Percentiles rank a stretch among this genome's conserved stretches.
phyloP scores from a whole-genome alignment of 1,140 invertebrate species.

The Phthorimaea operculella region DNA sequence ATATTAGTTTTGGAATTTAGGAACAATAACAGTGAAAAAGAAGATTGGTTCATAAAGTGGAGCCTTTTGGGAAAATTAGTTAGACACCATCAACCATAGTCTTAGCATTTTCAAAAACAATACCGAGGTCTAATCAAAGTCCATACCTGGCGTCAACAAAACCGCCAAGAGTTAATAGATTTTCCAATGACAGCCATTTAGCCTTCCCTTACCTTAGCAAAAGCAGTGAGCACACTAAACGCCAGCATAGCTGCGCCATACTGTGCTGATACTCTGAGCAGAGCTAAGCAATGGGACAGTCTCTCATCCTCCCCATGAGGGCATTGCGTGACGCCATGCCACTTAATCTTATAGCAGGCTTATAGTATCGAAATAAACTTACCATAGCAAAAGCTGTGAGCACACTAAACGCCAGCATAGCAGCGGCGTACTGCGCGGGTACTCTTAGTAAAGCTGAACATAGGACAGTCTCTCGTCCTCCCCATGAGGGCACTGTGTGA shows the following conservation, averaged over 20 bases:
- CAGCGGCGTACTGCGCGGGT: conserved; percentile 77
- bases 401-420: conserved; percentile 53
- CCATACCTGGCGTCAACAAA: too few relatives aligned
- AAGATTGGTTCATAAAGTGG: too few relatives aligned
- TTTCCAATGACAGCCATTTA: too few relatives aligned
- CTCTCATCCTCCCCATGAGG: conserved; percentile 90
- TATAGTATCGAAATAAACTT: too few relatives aligned
- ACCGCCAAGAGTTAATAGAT: too few relatives aligned
- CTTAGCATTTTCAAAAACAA: too few relatives aligned
- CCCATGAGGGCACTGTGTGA: conserved; percentile 86
- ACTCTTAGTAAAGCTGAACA: conserved; percentile 80
- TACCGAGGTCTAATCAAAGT: too few relatives aligned
- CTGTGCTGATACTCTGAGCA: conserved; percentile 78
- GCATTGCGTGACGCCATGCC: conserved; percentile 84
- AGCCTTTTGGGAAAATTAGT: too few relatives aligned
- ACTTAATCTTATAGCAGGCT: too few relatives aligned
- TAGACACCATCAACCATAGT: too few relatives aligned
- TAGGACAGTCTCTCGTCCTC: conserved; percentile 86
- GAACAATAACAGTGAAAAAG: too few relatives aligned
- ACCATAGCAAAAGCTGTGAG: conserved; percentile 37
- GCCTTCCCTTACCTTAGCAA: conserved; percentile 48
- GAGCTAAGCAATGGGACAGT: conserved; percentile 79
- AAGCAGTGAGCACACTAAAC: conserved; percentile 39
- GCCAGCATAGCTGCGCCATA: conserved; percentile 72
- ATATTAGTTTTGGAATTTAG: too few relatives aligned